Conservation (phyloP, 2,888 invertebrate genomes). For the Lottia scabra region DNA sequence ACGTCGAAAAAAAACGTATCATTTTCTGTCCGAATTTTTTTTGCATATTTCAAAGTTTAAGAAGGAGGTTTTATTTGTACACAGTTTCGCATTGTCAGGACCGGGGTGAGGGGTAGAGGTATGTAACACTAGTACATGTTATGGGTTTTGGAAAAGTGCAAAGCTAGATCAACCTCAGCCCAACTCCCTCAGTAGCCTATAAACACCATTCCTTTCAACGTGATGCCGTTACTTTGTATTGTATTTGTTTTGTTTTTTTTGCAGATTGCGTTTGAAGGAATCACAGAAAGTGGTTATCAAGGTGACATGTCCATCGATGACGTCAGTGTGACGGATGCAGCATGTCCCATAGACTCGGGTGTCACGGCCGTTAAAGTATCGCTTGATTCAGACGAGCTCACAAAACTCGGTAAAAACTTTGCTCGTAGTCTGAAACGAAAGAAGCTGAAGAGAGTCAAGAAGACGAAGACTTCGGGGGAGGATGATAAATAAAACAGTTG, state of each 20-base stretch:
- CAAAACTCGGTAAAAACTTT: conserved; percentile 18
- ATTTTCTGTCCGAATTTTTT: too few relatives aligned
- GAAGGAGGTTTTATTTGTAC: too few relatives aligned
- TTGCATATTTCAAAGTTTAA: too few relatives aligned
- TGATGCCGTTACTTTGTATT: neutral
- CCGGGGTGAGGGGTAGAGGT: too few relatives aligned
- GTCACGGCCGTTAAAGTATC: conserved; percentile 30
- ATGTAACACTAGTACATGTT: too few relatives aligned
- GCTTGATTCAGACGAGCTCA: conserved; percentile 28
- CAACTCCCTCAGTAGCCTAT: too few relatives aligned
- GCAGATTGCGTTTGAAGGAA: conserved; percentile 63
- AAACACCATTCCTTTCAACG: too few relatives aligned
- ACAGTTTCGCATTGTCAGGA: too few relatives aligned
- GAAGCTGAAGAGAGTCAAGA: conserved; percentile 4
- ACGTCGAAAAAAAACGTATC: too few relatives aligned
- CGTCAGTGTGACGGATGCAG: conserved; percentile 55
- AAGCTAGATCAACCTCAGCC: too few relatives aligned
- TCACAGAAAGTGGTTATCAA: conserved; percentile 53
- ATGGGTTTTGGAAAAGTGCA: too few relatives aligned
- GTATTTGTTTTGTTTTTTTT: conserved; percentile 14
- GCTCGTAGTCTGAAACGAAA: conserved; percentile 20
- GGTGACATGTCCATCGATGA: conserved; percentile 67
- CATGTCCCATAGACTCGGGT: conserved; percentile 43
- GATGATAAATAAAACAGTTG: too few relatives aligned
- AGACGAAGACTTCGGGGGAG: neutral